Evolutionary conservation across 1,140 invertebrate genomes (phyloP), one percentile per base, ranked within the genome.

Genomic region (Dinoponera quadriceps): DNA sequence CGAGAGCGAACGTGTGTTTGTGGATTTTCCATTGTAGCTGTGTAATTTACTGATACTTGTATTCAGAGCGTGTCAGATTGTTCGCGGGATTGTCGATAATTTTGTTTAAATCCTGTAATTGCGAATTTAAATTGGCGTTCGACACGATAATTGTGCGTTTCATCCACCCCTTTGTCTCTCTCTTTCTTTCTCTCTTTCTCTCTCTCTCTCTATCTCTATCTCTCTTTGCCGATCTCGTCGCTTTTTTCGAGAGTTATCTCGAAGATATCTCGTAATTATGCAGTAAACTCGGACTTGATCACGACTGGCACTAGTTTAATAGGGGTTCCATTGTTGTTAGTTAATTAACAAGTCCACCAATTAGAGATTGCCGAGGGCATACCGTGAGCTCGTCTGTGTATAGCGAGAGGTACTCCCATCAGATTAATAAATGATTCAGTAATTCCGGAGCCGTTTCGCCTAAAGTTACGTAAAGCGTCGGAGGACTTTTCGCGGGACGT

Each of bases 361-460:
- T 88, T 88, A 88, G 33, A 84, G 82, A 44, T 51, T 29, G n/a
- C 27, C 49, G 38, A 22, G 22, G 33, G 27, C 18, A 55, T 14
- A 11, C 68, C 25, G 78, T 44, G 48, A 66, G 54, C 48, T 18
- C 14, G n/a, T 20, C n/a, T 62, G 16, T 25, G 25, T 71, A 66
- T 48, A 25, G 48, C 18, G 60, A 69, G 57, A 69, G 57, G 48
- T 69, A 86, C 55, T 71, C 80, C 62, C 49, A 81, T 88, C 86
- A 84, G 54, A 82, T 88, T 68, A 85, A 88, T 88, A 85, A 88
- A 88, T 85, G 87, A 88, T 85, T 88, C 83, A 66, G 33, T 73
- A 49, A 59, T 49, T 72, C 20, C n/a, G 4, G 48, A 48, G 14
- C 33, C 44, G 57, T 20, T 62, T 54, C 51, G 29, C 27, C 33